phyloP scores from a whole-genome alignment of 2,113 vertebrate genomes.

The Ciconia stormi region DNA sequence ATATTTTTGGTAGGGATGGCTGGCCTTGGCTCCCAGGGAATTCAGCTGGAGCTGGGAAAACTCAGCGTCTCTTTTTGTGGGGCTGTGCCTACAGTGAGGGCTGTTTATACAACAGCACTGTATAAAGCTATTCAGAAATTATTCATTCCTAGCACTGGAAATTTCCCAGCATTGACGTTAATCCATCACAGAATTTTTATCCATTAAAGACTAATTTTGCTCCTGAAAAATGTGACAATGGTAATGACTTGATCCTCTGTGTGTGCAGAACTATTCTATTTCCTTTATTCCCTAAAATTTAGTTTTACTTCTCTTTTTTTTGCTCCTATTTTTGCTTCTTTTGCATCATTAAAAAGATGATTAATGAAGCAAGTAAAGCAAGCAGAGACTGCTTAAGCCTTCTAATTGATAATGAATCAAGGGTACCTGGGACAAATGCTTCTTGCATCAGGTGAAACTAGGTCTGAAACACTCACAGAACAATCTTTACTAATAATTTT shows the following conservation, averaged over 20 bases:
- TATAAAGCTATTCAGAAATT: background rate
- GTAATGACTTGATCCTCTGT: background rate
- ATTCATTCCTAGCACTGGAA: background rate
- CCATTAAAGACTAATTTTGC: conserved; percentile 7
- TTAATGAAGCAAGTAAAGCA: conserved; percentile 40
- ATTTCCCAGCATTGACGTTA: background rate
- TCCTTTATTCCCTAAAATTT: conserved; percentile 4
- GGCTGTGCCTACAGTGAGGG: background rate
- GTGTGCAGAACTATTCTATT: background rate
- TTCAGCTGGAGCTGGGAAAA: background rate
- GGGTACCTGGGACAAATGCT: background rate
- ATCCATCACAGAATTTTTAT: conserved; percentile 40
- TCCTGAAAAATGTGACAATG: conserved; percentile 9
- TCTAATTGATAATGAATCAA: conserved; percentile 28
- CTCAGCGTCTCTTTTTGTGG: background rate
- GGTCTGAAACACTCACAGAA: background rate
- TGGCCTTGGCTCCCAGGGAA: background rate
- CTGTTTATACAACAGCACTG: background rate
- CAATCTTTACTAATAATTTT: background rate
- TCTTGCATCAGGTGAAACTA: background rate
- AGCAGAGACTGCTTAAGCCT: conserved; percentile 9
- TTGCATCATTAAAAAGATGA: conserved; percentile 43
- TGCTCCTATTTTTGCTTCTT: conserved; percentile 21
- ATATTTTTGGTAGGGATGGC: background rate
- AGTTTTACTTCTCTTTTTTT: background rate